Conservation (phyloP, 2,113 vertebrate species). For the Guaruba guarouba region DNA sequence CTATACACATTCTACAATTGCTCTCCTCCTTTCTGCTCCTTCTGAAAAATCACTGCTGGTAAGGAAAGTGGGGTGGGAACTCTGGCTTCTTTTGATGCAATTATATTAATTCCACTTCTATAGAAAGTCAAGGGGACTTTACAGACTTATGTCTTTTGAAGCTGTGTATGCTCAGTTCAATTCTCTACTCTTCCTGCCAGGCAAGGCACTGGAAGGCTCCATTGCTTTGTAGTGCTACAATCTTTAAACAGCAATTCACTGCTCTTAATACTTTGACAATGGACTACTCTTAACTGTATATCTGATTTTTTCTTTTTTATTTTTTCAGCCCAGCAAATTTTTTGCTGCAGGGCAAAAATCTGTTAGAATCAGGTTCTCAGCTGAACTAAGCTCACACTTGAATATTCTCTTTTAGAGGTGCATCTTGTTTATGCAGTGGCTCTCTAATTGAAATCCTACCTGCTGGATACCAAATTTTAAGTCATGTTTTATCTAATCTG, state of each 20-base stretch:
- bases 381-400: not conserved
- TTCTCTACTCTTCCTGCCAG: not conserved
- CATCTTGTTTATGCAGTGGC: not conserved
- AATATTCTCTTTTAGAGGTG: not conserved
- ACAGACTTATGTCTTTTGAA: not conserved
- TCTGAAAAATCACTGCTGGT: not conserved
- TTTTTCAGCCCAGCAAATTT: not conserved
- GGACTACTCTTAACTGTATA: not conserved
- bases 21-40: not conserved
- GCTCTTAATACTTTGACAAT: not conserved
- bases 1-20: not conserved
- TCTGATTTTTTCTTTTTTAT: not conserved
- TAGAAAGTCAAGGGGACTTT: not conserved
- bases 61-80: not conserved
- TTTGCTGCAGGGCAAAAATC: not conserved
- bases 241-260: not conserved
- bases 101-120: not conserved
- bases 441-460: not conserved
- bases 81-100: conserved; percentile 3
- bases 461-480: not conserved
- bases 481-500: not conserved
- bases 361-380: not conserved
- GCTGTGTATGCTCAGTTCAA: not conserved
- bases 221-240: not conserved
- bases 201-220: not conserved